Base-by-base conservation (phyloP, 2,797 vertebrate genomes). In the Naso thynnoides region DNA sequence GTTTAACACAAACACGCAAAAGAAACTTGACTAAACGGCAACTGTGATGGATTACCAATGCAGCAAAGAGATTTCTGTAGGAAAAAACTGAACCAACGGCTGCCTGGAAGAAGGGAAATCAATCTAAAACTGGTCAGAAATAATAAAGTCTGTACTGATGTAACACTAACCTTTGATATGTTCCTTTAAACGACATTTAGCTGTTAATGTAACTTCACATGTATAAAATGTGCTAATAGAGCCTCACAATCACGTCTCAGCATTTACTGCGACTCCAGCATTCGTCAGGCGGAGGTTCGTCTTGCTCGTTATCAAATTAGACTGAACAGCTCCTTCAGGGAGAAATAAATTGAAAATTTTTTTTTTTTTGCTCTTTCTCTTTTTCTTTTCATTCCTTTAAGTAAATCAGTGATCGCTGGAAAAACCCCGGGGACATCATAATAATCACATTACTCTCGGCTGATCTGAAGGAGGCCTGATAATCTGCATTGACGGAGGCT, bases 361-460 rank as follows among this genome's bases (percentile, higher is more conserved):
- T 61, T 16, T 16, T 49, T 41, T 48, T 23, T 48, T 47, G 42
- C 54, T 42, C 13, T 47, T 70, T 49, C 49, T 58, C 19, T 50
- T 68, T 73, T 56, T 61, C 10, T 26, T 57, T 79, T 69, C 66
- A 78, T 81, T 73, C 24, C 70, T 82, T 84, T 84, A 86, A 91
- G 85, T 88, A 88, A 91, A 86, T 90, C 83, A 77, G 79, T 67
- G 84, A 92, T 91, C 83, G 87, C 82, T 80, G 72, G 65, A 85
- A 70, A 86, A 72, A 48, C 86, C 89, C 82, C 10, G 33, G 77
- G 86, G 92, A 89, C 76, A 53, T 77, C 70, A 26, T 26, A 58
- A 81, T 93, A 89, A 93, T 94, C 88, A 89, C 85, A 92, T 93
- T 92, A 93, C 83, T 88, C 70, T 88, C 70, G 56, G 76, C 76